Conservation (phyloP, 53 echinoderm and acorn worm species). For the Apostichopus leukothele region DNA sequence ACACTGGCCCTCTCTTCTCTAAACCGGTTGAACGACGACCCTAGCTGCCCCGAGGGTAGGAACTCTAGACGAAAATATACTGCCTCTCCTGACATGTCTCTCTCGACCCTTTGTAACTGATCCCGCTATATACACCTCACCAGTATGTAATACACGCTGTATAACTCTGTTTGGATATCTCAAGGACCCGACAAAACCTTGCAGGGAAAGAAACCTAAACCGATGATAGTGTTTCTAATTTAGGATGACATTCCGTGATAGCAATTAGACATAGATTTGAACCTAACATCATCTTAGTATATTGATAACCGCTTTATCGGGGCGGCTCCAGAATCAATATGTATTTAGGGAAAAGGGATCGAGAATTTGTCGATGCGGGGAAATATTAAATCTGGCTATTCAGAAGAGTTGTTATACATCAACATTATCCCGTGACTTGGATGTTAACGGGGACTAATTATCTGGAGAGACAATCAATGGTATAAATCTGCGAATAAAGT, state of each 20-base stretch:
- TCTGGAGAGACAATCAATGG: no score
- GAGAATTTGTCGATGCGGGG: no score
- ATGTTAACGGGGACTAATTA: no score
- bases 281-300: no score
- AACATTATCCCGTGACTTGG: no score
- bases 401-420: no score
- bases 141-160: slow-evolving; percentile 35
- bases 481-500: no score
- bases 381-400: no score
- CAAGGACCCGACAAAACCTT: slow-evolving; percentile 42
- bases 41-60: slow-evolving; percentile 6
- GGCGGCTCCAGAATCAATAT: no score
- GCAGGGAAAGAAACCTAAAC: slow-evolving; percentile 3
- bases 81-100: slow-evolving; percentile 25
- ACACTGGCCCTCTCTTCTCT: slow-evolving; percentile 20
- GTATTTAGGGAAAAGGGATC: no score
- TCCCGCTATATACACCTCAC: background rate
- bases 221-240: slow-evolving; percentile 44
- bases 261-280: background rate
- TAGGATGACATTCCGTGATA: slow-evolving; percentile 35
- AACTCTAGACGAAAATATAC: slow-evolving; percentile 27
- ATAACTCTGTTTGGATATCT: slow-evolving; percentile 12
- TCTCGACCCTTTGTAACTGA: slow-evolving; percentile 30
- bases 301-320: no score
- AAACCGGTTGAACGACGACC: background rate